Percentiles rank a stretch among this genome's conserved stretches.
phyloP scores from a whole-genome alignment of 92 coral and sea anemone species.

The Desmophyllum pertusum region DNA sequence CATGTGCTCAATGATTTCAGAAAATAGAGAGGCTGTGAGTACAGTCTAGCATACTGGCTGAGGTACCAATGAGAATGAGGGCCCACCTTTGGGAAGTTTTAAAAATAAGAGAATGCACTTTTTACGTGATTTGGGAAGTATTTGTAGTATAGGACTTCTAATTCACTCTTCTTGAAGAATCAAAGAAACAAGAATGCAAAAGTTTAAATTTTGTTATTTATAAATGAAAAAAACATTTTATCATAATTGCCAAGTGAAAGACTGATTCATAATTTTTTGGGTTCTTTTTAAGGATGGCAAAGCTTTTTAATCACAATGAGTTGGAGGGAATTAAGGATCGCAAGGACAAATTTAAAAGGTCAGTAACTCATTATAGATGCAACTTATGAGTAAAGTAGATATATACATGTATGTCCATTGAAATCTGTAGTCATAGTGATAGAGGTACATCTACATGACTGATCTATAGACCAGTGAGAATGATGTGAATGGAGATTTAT shows the following conservation, averaged over 20 bases:
- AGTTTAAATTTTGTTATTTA: neutral
- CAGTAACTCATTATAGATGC: neutral
- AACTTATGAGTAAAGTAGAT: neutral
- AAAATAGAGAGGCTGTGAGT: too few relatives aligned
- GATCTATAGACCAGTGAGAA: too few relatives aligned
- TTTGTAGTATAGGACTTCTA: neutral
- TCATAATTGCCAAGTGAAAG: neutral
- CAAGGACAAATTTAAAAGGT: slow-evolving; percentile 98
- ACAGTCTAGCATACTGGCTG: too few relatives aligned
- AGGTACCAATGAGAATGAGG: too few relatives aligned
- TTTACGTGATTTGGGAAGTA: neutral
- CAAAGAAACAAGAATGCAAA: neutral
- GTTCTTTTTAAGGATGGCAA: slow-evolving; percentile 74
- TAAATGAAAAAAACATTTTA: too few relatives aligned
- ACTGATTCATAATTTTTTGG: neutral
- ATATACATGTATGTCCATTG: neutral
- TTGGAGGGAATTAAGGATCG: slow-evolving; percentile 91
- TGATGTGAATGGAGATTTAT: too few relatives aligned
- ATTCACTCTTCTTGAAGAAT: neutral
- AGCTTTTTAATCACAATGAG: slow-evolving; percentile 85
- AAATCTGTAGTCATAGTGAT: neutral
- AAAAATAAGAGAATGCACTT: too few relatives aligned
- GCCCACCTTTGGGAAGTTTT: too few relatives aligned
- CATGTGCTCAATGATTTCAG: too few relatives aligned
- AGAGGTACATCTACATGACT: too few relatives aligned